phyloP scores from a whole-genome alignment of 2,888 invertebrate species.

The Dysmachus trigonus region DNA sequence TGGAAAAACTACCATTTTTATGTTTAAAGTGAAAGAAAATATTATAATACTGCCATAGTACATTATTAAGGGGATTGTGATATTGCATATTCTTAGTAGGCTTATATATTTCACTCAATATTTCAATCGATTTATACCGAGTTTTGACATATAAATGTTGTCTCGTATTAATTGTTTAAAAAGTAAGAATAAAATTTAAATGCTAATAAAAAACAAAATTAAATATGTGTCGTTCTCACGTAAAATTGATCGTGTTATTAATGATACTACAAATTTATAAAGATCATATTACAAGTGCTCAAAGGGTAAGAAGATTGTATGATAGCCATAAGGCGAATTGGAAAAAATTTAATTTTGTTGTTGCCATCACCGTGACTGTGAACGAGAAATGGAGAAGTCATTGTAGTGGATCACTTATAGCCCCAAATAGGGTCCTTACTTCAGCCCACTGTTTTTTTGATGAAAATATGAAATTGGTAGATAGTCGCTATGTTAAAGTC shows the following conservation, averaged over 20 bases:
- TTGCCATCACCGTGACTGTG: conserved; percentile 22
- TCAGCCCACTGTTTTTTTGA: conserved; percentile 44
- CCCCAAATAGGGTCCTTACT: conserved; percentile 19
- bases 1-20: too few species aligned
- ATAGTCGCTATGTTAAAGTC: not conserved
- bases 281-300: not conserved
- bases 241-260: not conserved
- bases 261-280: not conserved
- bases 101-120: too few species aligned
- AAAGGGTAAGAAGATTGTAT: conserved; percentile 50
- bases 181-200: not conserved
- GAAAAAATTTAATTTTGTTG: conserved; percentile 40
- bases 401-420: conserved; percentile 43
- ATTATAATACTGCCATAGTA: too few species aligned
- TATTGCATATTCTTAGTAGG: not conserved
- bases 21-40: too few species aligned
- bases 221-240: not conserved
- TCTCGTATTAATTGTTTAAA: not conserved
- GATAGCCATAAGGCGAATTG: conserved; percentile 5
- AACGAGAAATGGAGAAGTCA: conserved; percentile 11
- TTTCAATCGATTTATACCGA: not conserved
- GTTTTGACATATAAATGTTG: not conserved
- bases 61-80: too few species aligned
- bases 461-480: not conserved
- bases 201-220: not conserved